Evolutionary conservation across 2,113 vertebrate genomes (phyloP), one percentile per base, ranked within the genome.

Genomic region (Aldabrachelys gigantea): DNA sequence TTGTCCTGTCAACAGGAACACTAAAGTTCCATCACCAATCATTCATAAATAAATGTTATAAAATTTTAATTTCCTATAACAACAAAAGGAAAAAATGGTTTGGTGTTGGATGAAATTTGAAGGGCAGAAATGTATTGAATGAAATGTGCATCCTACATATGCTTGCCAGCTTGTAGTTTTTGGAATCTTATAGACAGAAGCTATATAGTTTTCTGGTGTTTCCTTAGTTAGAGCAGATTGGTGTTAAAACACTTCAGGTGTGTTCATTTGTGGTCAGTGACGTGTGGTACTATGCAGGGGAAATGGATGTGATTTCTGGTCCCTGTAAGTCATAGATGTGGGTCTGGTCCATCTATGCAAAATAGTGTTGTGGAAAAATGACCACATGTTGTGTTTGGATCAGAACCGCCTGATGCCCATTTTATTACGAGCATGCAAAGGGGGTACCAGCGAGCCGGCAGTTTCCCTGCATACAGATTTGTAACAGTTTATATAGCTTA

Each of bases 1-100:
- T 84, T 90, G 72, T 69, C 49, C 22, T 81, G 69, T 88, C 94
- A 96, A 83, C 85, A 92, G 88, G 87, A 93, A 83, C 35, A 89
- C 56, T 22, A 85, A 96, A 95, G 89, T 69, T 90, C 62, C 89
- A 52, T 89, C 65, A 90, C 82, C 50, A 24, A 22, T 84, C 8
- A 0, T 84, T 44, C 83, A 72, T 44, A 84, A 89, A 91, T 1
- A n/a, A 25, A 47, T 69, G 13, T 24, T 53, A 82, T 50, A 25
- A 1, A 5, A 90, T 90, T 82, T 54, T 31, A 54, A 54, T 12
- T 85, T 50, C 88, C 6, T 88, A 83, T 57, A 47, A 31, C 50
- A 52, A 57, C 8, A 95, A 80, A 65, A 44, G 49, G 89, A 89
- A 53, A 53, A 79, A 87, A 65, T 31, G 9, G 1, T 57, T 65